Conservation (phyloP, 2,797 vertebrate species). For the Sebastes cheni region DNA sequence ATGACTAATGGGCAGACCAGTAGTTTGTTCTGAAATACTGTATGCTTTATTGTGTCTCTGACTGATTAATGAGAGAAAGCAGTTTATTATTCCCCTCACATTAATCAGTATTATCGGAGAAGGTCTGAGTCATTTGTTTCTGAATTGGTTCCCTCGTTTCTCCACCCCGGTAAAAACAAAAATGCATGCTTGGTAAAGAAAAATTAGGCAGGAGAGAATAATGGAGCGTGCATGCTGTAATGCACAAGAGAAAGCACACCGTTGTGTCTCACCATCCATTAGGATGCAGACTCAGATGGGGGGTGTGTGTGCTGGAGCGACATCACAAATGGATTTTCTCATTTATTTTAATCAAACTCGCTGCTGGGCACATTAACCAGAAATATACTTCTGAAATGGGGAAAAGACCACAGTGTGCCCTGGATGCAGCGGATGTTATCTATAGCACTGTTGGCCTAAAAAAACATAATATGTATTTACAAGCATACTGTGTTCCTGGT, state of each 20-base stretch:
- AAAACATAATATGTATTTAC: not conserved
- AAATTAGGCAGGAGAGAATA: conserved; percentile 10
- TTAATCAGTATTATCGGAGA: conserved; percentile 31
- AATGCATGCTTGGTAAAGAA: not conserved
- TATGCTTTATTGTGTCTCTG: conserved; percentile 10
- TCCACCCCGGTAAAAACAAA: not conserved
- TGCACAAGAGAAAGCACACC: not conserved
- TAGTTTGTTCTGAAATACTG: not conserved
- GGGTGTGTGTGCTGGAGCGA: not conserved
- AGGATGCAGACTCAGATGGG: conserved; percentile 29
- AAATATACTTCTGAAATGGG: conserved; percentile 46
- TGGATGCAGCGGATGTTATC: not conserved
- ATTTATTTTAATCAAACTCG: conserved; percentile 77
- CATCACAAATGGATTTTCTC: conserved; percentile 70
- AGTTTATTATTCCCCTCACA: conserved; percentile 3
- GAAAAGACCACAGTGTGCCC: not conserved
- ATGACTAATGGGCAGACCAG: not conserved
- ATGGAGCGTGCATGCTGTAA: conserved; percentile 10
- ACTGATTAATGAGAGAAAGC: conserved; percentile 31
- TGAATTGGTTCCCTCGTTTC: conserved; percentile 8
- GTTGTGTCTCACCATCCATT: conserved; percentile 51
- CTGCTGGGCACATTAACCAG: conserved; percentile 50
- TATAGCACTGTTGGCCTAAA: not conserved
- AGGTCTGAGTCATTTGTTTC: conserved; percentile 44
- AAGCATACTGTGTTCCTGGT: not conserved